Percentiles rank a stretch among this genome's conserved stretches.
phyloP scores from a whole-genome alignment of 2,113 vertebrate genomes.

The Cololabis saira region DNA sequence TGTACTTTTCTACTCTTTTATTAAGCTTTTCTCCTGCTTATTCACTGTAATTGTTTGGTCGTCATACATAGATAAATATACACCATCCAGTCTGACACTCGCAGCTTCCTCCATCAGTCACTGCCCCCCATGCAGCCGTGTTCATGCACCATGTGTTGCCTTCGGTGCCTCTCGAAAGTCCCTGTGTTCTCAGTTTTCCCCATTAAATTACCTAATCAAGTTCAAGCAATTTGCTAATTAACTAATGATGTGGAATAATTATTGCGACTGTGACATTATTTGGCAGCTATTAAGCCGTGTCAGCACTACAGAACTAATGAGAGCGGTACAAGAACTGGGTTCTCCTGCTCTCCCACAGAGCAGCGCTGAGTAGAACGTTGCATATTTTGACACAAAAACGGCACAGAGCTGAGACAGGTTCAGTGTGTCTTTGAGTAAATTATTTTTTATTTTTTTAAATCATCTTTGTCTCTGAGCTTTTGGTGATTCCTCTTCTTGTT shows the following conservation, averaged over 20 bases:
- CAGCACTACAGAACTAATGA: slow-evolving; percentile 46
- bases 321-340: slow-evolving; percentile 49
- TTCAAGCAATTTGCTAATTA: slow-evolving; percentile 67
- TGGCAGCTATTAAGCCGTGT: slow-evolving; percentile 62
- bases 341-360: slow-evolving; percentile 21
- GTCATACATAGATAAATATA: not conserved
- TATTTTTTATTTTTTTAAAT: slow-evolving; percentile 42
- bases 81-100: slow-evolving; percentile 15
- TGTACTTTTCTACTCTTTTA: too few relatives aligned
- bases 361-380: slow-evolving; percentile 12
- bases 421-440: slow-evolving; percentile 31
- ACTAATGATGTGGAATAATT: slow-evolving; percentile 70
- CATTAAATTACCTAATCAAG: slow-evolving; percentile 66
- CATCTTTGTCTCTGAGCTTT: slow-evolving; percentile 52
- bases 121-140: slow-evolving; percentile 29
- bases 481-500: slow-evolving; percentile 78
- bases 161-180: slow-evolving; percentile 27
- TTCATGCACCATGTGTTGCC: slow-evolving; percentile 17
- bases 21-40: not conserved
- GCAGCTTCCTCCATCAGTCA: slow-evolving; percentile 40
- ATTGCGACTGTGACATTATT: slow-evolving; percentile 57
- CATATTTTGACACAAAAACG: not conserved
- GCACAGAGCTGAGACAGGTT: slow-evolving; percentile 30
- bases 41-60: slow-evolving; percentile 3
- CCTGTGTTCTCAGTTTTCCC: slow-evolving; percentile 52